A percentile compares a stretch with the other conserved stretches of the same genome.
Conservation (phyloP, 2,797 vertebrate species). For the Austrolebias charrua region DNA sequence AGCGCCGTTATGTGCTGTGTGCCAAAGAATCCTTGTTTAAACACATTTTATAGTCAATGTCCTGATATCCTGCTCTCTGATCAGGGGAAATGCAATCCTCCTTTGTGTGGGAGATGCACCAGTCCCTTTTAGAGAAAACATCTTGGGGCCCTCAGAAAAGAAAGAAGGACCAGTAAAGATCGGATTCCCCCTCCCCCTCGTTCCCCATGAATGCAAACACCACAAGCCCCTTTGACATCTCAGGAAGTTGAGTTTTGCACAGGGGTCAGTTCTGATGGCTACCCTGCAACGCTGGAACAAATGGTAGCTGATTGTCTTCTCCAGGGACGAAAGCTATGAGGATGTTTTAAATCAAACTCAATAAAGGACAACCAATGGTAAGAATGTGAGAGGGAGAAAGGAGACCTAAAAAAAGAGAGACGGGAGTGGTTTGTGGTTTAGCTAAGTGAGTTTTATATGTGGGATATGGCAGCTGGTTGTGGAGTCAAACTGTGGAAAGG, state of each 20-base stretch:
- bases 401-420: slow-evolving; percentile 8
- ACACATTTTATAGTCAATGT: slow-evolving; percentile 42
- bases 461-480: slow-evolving; percentile 27
- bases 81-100: slow-evolving; percentile 62
- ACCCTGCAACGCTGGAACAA: slow-evolving; percentile 66
- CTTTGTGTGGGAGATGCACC: slow-evolving; percentile 69
- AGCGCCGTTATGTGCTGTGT: slow-evolving; percentile 14
- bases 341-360: slow-evolving; percentile 40
- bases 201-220: slow-evolving; percentile 54
- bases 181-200: slow-evolving; percentile 35
- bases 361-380: slow-evolving; percentile 26
- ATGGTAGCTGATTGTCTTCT: slow-evolving; percentile 64
- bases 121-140: slow-evolving; percentile 69
- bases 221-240: slow-evolving; percentile 70
- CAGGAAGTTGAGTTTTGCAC: slow-evolving; percentile 77
- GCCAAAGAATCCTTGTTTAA: slow-evolving; percentile 6
- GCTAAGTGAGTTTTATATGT: slow-evolving; percentile 35
- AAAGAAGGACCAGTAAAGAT: slow-evolving; percentile 44
- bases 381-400: slow-evolving; percentile 34
- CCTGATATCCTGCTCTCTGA: slow-evolving; percentile 62
- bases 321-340: slow-evolving; percentile 46
- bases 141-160: slow-evolving; percentile 59
- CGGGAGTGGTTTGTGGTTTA: slow-evolving; percentile 52
- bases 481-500: slow-evolving; percentile 54
- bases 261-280: slow-evolving; percentile 55